Conservation (phyloP, 2,113 vertebrate species). For the Acrocephalus kingi region DNA sequence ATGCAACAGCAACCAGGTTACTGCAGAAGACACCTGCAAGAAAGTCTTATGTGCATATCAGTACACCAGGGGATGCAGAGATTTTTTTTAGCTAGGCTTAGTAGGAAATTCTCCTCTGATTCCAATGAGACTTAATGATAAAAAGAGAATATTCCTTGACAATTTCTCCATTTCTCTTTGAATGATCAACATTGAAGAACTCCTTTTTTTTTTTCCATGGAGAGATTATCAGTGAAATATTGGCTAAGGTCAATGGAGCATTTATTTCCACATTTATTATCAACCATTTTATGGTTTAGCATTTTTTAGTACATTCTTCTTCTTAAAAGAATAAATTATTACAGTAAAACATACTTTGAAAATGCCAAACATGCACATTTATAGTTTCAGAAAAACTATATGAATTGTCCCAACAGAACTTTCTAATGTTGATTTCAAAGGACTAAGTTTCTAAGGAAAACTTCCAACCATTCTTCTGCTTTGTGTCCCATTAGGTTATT, state of each 20-base stretch:
- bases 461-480: background rate
- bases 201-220: accelerated
- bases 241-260: background rate
- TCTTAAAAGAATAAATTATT: background rate
- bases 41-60: background rate
- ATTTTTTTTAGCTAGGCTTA: background rate
- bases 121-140: background rate
- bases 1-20: background rate
- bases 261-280: background rate
- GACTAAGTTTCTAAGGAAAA: background rate
- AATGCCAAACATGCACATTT: accelerated
- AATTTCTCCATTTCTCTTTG: background rate
- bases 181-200: background rate
- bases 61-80: background rate
- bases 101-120: background rate
- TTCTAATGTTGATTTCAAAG: background rate
- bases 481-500: background rate
- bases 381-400: background rate
- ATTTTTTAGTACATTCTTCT: background rate
- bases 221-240: background rate
- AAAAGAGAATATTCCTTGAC: background rate
- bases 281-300: background rate
- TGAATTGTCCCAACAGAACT: background rate
- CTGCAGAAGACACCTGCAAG: background rate
- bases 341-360: background rate